Conservation (phyloP, 1,140 invertebrate species). For the Drosophila dunni region DNA sequence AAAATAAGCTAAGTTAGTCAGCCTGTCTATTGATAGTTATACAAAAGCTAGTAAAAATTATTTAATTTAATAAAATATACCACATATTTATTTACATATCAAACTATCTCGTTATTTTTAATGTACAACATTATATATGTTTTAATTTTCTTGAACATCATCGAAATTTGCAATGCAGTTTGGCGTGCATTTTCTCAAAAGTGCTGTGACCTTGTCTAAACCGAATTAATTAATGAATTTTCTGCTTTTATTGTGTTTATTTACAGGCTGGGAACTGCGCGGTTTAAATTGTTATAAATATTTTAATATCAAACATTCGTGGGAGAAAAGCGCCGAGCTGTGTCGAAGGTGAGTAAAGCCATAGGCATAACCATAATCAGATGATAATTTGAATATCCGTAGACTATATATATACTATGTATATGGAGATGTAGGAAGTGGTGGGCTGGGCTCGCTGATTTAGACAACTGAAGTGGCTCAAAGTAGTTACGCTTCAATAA, state of each 20-base stretch:
- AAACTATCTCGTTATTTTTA: too few relatives aligned
- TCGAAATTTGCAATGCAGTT: too few relatives aligned
- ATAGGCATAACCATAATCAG: conserved; percentile 66
- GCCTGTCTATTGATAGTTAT: too few relatives aligned
- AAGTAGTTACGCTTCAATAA: conserved; percentile 61
- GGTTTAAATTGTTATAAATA: conserved; percentile 97
- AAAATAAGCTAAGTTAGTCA: background rate
- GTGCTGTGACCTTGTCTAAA: conserved; percentile 55
- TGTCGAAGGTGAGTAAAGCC: conserved; percentile 92
- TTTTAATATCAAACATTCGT: conserved; percentile 97
- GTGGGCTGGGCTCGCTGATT: conserved; percentile 38
- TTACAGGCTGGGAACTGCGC: conserved; percentile 94
- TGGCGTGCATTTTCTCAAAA: conserved; percentile 29
- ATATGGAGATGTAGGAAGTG: conserved; percentile 44
- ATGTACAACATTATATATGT: too few relatives aligned
- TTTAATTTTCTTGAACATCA: too few relatives aligned
- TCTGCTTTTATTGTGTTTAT: conserved; percentile 17
- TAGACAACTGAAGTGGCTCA: conserved; percentile 34
- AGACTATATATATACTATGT: conserved; percentile 14
- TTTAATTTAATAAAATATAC: too few relatives aligned
- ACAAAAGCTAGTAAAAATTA: too few relatives aligned
- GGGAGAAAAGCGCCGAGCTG: conserved; percentile 96
- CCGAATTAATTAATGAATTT: conserved; percentile 30
- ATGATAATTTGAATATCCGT: conserved; percentile 65
- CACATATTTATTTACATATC: too few relatives aligned